Conservation (phyloP, 37 sponge, comb jelly and placozoan genomes). For the Cliona cf. orientalis region DNA sequence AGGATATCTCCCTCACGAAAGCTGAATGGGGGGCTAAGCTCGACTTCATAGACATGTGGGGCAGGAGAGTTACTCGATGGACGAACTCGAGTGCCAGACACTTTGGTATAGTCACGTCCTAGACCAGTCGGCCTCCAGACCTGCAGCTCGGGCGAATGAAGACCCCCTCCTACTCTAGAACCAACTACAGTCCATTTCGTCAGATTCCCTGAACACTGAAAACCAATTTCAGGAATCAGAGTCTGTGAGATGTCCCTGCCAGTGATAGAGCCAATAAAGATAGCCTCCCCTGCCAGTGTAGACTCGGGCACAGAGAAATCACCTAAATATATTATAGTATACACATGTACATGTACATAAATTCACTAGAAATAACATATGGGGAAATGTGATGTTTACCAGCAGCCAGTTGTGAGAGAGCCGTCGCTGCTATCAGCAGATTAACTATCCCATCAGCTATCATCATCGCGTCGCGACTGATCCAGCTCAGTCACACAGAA, state of each 20-base stretch:
- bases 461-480: too few species aligned
- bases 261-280: neutral
- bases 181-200: conserved; percentile 1
- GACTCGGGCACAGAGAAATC: neutral
- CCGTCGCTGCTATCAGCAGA: too few species aligned
- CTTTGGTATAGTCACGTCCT: neutral
- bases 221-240: neutral
- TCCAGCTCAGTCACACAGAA: too few species aligned
- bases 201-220: neutral
- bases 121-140: neutral
- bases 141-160: conserved; percentile 1
- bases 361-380: neutral
- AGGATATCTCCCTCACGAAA: conserved; percentile 18
- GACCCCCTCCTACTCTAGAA: neutral
- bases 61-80: too few species aligned
- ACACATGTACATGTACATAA: neutral
- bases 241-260: conserved; percentile 12
- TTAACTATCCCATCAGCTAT: too few species aligned
- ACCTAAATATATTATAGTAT: neutral
- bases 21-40: neutral
- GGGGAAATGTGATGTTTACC: too few species aligned
- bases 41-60: neutral
- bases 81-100: neutral
- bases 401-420: too few species aligned
- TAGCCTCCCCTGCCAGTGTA: neutral